Evolutionary conservation across 2,888 invertebrate species (phyloP).

Genomic region (Callyntrura guangdongensis): DNA sequence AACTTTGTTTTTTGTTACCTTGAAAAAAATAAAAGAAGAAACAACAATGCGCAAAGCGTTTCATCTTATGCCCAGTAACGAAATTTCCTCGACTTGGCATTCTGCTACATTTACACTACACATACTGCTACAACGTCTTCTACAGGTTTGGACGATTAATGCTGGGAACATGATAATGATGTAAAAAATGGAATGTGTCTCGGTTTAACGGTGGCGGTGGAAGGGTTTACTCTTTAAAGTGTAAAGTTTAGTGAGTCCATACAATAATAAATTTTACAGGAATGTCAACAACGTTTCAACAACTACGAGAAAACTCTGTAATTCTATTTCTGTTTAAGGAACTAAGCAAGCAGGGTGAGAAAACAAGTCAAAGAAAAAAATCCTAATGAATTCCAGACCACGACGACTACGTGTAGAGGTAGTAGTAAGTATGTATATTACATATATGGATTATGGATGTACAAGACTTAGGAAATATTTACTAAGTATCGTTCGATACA

Average conservation of each 20-base stretch:
- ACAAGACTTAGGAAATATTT: too few species aligned
- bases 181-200: not conserved
- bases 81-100: conserved; percentile 45
- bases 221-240: not conserved
- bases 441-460: too few species aligned
- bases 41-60: conserved; percentile 33
- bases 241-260: not conserved
- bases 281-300: conserved; percentile 23
- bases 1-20: conserved; percentile 31
- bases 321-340: conserved; percentile 1
- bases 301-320: not conserved
- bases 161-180: too few species aligned
- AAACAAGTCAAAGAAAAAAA: not conserved
- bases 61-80: conserved; percentile 53
- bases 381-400: conserved; percentile 61
- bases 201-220: not conserved
- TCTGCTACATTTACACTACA: not conserved
- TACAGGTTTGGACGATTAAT: too few species aligned
- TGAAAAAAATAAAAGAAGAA: not conserved
- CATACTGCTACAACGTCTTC: not conserved
- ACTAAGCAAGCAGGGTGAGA: not conserved
- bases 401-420: not conserved
- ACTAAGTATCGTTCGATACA: not conserved
- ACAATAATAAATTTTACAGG: not conserved
- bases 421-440: not conserved